Evolutionary conservation across 2,888 invertebrate genomes (phyloP).

Genomic region (Rhogogaster chlorosoma): DNA sequence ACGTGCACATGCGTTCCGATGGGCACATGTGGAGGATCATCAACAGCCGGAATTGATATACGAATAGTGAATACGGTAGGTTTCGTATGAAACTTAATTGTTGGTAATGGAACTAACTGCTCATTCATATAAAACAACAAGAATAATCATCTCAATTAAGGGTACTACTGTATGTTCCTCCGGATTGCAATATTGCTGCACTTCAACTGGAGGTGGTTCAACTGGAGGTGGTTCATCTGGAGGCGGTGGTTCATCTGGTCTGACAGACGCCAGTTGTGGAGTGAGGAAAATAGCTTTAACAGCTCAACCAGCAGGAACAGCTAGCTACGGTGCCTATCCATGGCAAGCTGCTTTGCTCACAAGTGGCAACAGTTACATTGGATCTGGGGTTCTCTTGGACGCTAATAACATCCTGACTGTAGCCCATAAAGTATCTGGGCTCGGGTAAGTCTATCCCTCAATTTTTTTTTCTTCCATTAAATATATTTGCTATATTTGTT

Average conservation of each 20-base stretch:
- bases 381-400: constrained; percentile 74
- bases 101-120: too few species aligned
- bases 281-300: constrained; percentile 64
- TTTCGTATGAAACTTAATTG: background rate
- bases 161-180: constrained; percentile 56
- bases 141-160: constrained; percentile 52
- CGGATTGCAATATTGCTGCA: constrained; percentile 64
- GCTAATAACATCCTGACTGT: constrained; percentile 78
- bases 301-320: constrained; percentile 62
- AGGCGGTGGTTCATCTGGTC: constrained; percentile 12
- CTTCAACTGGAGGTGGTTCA: constrained; percentile 42
- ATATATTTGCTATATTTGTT: constrained; percentile 33
- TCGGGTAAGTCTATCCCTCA: constrained; percentile 65
- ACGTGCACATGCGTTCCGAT: constrained; percentile 61
- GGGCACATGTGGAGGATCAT: constrained; percentile 59
- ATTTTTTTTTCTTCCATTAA: background rate
- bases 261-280: constrained; percentile 64
- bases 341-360: constrained; percentile 70
- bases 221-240: constrained; percentile 45
- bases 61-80: constrained; percentile 69
- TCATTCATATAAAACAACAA: too few species aligned
- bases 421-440: constrained; percentile 77
- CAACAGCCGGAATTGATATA: constrained; percentile 62
- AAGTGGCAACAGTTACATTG: constrained; percentile 63
- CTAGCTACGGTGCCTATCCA: constrained; percentile 70